Percentiles rank a stretch among this genome's conserved stretches.
Evolutionary conservation across 2,113 vertebrate species (phyloP).

Genomic region (Ageneiosus marmoratus): DNA sequence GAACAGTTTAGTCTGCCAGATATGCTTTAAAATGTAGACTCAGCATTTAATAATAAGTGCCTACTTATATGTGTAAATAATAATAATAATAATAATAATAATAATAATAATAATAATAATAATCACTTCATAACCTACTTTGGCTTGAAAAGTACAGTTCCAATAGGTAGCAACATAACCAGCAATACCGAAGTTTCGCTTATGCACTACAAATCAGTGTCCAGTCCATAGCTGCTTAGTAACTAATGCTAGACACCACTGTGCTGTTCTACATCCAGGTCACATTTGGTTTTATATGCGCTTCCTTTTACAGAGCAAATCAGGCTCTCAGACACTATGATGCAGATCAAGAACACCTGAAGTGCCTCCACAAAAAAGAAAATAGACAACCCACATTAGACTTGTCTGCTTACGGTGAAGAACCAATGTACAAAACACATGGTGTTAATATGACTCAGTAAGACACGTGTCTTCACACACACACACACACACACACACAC

Average conservation of each 20-base stretch:
- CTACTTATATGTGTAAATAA: neutral
- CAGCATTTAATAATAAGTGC: constrained; percentile 23
- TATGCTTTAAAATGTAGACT: constrained; percentile 16
- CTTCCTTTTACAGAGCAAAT: neutral
- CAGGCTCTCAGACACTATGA: neutral
- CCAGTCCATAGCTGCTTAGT: neutral
- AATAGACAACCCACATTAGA: neutral
- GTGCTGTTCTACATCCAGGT: neutral
- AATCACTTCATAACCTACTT: neutral
- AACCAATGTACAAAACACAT: neutral
- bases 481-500: neutral
- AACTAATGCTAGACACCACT: neutral
- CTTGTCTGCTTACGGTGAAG: neutral
- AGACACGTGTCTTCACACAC: neutral
- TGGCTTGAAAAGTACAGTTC: neutral
- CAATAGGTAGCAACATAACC: neutral
- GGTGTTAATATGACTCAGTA: constrained; percentile 11
- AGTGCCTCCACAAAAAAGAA: constrained; percentile 13
- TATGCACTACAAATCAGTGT: neutral
- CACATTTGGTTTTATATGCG: neutral
- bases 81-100: neutral
- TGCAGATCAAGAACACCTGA: constrained; percentile 3
- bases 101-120: too few relatives aligned
- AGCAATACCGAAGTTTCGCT: neutral
- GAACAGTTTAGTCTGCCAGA: neutral